These are phyloP conservation scores for Nowickia ferox DNA, from an alignment of 2,888 invertebrate genomes.

Conservation along the genomic window DNA sequence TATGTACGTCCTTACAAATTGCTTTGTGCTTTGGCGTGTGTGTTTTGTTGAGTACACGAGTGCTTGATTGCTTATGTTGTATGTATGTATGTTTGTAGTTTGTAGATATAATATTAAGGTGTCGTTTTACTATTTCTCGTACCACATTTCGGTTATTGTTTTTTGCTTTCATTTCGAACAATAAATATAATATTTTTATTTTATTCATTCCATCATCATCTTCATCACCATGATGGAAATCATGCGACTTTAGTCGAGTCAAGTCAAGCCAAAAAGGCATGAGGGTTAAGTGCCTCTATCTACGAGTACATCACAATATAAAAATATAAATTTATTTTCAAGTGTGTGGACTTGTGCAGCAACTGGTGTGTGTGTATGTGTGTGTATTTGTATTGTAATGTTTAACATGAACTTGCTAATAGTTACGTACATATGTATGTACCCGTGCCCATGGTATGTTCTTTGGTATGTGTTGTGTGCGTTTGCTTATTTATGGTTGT, in stretches of 20 bases:
- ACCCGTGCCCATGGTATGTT: background rate
- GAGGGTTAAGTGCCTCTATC: constrained; percentile 65
- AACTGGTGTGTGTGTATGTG: background rate
- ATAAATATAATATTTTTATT: constrained; percentile 67
- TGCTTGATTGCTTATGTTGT: background rate
- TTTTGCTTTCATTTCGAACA: constrained; percentile 38
- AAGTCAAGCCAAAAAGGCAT: constrained; percentile 59
- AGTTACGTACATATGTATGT: background rate
- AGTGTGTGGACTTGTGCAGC: constrained; percentile 35
- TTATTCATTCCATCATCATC: constrained; percentile 57
- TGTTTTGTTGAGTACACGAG: no score
- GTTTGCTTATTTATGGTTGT: constrained; percentile 6
- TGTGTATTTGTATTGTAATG: constrained; percentile 38
- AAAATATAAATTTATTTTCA: constrained; percentile 52
- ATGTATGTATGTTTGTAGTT: background rate
- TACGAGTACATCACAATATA: constrained; percentile 49
- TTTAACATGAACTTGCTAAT: constrained; percentile 35
- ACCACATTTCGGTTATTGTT: constrained; percentile 38
- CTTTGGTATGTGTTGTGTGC: background rate
- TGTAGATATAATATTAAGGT: constrained; percentile 32
- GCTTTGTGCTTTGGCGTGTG: no score
- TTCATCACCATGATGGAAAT: constrained; percentile 48
- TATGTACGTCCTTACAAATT: no score
- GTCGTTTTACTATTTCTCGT: constrained; percentile 32
- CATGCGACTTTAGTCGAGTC: constrained; percentile 39